Conservation (phyloP, 2,113 vertebrate species). For the Odobenus rosmarus region DNA sequence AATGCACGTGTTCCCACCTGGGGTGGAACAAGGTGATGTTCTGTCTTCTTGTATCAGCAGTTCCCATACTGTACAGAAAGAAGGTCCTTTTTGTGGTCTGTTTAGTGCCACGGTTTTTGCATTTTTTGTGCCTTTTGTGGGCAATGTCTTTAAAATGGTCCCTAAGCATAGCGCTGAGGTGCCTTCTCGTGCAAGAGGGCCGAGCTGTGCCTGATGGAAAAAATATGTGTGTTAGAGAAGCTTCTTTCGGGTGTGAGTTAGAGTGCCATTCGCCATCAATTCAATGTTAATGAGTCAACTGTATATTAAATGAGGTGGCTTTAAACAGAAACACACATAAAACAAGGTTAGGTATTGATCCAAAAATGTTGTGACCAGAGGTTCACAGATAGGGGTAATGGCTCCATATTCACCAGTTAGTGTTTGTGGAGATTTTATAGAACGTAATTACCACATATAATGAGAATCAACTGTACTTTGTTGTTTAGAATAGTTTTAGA, state of each 20-base stretch:
- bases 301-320: background rate
- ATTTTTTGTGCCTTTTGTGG: background rate
- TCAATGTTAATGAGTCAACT: constrained; percentile 19
- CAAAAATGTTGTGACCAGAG: background rate
- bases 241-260: background rate
- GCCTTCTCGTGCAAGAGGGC: background rate
- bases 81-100: background rate
- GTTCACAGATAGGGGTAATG: background rate
- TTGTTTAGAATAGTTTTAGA: constrained; percentile 4
- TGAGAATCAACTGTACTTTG: background rate
- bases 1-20: background rate
- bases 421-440: background rate
- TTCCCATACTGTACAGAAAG: background rate
- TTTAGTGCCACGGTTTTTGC: background rate
- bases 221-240: background rate
- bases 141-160: background rate
- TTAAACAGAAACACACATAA: constrained; percentile 26
- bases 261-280: background rate
- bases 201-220: background rate
- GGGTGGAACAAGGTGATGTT: background rate
- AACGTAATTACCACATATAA: background rate
- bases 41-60: background rate
- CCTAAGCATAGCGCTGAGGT: background rate
- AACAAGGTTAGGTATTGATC: constrained; percentile 3
- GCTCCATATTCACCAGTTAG: constrained; percentile 3